phyloP scores from a whole-genome alignment of 2,888 invertebrate genomes.

The Bellardia pandia region DNA sequence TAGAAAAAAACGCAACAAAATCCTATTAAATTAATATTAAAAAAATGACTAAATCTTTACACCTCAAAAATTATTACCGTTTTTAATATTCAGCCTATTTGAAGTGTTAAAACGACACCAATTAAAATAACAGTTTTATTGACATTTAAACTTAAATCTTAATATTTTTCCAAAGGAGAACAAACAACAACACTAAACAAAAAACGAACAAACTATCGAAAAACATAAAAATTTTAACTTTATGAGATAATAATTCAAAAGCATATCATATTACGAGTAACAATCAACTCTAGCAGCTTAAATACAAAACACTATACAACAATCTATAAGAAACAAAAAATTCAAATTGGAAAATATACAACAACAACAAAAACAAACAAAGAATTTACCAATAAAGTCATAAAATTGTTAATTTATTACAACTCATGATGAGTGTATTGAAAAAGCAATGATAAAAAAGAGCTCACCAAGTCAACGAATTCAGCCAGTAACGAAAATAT shows the following conservation, averaged over 20 bases:
- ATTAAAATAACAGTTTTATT: constrained; percentile 63
- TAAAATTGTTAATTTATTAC: constrained; percentile 63
- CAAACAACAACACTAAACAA: constrained; percentile 1
- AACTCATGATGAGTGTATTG: constrained; percentile 44
- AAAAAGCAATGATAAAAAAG: background rate
- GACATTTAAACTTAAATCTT: constrained; percentile 54
- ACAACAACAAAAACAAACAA: constrained; percentile 5
- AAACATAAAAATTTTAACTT: constrained; percentile 60
- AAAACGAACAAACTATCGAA: constrained; percentile 30
- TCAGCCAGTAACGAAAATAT: constrained; percentile 10
- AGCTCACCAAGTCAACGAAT: constrained; percentile 43
- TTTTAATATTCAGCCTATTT: constrained; percentile 41
- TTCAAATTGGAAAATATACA: constrained; percentile 42
- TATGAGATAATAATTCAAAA: constrained; percentile 67
- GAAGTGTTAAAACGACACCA: constrained; percentile 60
- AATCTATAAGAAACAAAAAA: constrained; percentile 24
- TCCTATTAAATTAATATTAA: constrained; percentile 8
- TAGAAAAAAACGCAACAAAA: background rate
- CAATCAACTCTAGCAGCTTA: constrained; percentile 44
- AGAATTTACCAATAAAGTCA: constrained; percentile 60
- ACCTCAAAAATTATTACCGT: constrained; percentile 5
- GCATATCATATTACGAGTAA: constrained; percentile 65
- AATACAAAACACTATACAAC: background rate
- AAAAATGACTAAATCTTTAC: constrained; percentile 22
- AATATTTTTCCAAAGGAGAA: constrained; percentile 10